Conservation (phyloP, 2,113 vertebrate genomes). For the Ardeotis arabs region DNA sequence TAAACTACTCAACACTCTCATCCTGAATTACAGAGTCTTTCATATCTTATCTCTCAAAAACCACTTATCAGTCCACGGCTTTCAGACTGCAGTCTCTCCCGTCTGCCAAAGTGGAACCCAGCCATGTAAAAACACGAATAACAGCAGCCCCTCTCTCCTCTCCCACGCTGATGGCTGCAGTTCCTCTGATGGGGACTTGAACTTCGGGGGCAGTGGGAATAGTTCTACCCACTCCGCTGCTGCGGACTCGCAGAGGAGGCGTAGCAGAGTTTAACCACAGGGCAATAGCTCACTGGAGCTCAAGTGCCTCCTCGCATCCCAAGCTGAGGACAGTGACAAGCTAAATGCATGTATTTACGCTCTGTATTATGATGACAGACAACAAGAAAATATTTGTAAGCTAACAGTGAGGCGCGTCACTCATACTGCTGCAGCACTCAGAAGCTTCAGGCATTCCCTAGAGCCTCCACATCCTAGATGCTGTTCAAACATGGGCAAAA, state of each 20-base stretch:
- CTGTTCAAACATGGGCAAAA: neutral
- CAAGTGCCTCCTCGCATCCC: neutral
- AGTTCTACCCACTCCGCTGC: neutral
- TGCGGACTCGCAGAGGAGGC: neutral
- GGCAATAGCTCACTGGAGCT: neutral
- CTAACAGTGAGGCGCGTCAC: accelerated
- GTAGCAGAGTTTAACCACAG: neutral
- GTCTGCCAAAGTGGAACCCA: conserved; percentile 64
- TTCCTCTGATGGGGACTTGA: conserved; percentile 26
- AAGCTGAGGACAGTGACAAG: neutral
- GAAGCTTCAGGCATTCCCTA: neutral
- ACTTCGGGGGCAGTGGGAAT: neutral
- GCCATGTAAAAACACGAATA: conserved; percentile 53
- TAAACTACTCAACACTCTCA: conserved; percentile 59
- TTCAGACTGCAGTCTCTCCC: conserved; percentile 64
- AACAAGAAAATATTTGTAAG: neutral
- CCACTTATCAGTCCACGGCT: conserved; percentile 60
- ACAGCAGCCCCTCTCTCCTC: conserved; percentile 36
- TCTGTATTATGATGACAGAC: neutral
- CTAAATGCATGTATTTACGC: neutral
- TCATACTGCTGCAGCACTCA: accelerated
- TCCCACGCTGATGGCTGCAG: conserved; percentile 42
- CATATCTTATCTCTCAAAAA: conserved; percentile 71
- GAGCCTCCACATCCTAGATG: neutral
- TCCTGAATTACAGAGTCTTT: conserved; percentile 63